A percentile compares a stretch with the other conserved stretches of the same genome.
Conservation (phyloP, 30 jellyfish, hydroid and myxozoan genomes). For the Aurelia coerulea region DNA sequence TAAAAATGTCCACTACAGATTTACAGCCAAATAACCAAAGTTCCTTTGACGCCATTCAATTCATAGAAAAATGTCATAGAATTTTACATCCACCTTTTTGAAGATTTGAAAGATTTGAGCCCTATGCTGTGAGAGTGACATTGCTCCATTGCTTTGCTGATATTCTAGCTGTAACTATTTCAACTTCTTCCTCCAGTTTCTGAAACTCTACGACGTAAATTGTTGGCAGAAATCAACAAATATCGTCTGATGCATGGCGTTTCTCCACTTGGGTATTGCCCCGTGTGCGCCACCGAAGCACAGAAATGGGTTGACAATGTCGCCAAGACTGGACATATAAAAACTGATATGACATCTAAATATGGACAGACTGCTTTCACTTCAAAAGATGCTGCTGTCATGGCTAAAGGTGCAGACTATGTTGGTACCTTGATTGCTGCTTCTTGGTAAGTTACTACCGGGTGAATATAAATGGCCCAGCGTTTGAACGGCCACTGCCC, state of each 20-base stretch:
- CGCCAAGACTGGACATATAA: slow-evolving; percentile 80
- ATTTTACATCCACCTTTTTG: too few species aligned
- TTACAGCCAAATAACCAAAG: too few species aligned
- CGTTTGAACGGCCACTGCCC: too few species aligned
- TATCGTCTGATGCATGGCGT: slow-evolving; percentile 97
- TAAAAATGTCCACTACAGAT: too few species aligned
- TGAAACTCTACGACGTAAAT: slow-evolving; percentile 75
- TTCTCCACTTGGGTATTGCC: slow-evolving; percentile 95
- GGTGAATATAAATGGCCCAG: too few species aligned
- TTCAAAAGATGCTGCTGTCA: slow-evolving; percentile 70
- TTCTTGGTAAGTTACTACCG: slow-evolving; percentile 69
- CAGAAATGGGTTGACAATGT: slow-evolving; percentile 84
- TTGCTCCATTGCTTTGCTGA: too few species aligned
- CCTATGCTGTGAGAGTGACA: too few species aligned
- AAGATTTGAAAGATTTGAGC: too few species aligned
- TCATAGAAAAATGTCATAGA: too few species aligned
- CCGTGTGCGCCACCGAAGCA: slow-evolving; percentile 91
- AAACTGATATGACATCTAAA: slow-evolving; percentile 76
- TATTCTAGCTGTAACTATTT: too few species aligned
- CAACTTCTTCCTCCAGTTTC: slow-evolving; percentile 44
- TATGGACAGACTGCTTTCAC: slow-evolving; percentile 93
- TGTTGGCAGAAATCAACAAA: slow-evolving; percentile 92
- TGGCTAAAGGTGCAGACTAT: slow-evolving; percentile 92
- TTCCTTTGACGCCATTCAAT: too few species aligned
- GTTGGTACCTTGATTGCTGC: slow-evolving; percentile 98